These are phyloP conservation scores for Acipenser oxyrinchus DNA, from an alignment of 2,797 vertebrate genomes.

Conservation along the genomic window DNA sequence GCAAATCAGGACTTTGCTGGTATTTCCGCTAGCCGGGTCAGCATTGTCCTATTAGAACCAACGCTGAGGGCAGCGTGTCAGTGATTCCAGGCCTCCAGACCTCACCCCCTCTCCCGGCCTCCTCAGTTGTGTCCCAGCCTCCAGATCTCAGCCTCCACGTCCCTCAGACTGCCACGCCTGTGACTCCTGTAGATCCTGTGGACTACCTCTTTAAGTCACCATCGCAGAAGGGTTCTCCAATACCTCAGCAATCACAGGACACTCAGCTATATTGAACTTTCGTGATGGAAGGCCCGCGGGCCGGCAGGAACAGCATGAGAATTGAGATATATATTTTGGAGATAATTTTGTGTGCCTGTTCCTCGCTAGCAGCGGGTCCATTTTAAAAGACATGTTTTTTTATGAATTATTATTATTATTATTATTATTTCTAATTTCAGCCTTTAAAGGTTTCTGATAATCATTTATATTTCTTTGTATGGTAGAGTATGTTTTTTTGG, in stretches of 20 bases:
- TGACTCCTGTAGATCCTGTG: conserved; percentile 17
- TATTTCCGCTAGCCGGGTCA: too few species aligned
- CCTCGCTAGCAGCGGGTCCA: conserved; percentile 29
- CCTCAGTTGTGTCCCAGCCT: background rate
- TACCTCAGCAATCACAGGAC: conserved; percentile 48
- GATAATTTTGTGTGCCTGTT: conserved; percentile 26
- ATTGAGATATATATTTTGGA: conserved; percentile 41
- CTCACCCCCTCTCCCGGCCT: too few species aligned
- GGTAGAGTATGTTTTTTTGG: conserved; percentile 28
- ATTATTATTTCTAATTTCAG: too few species aligned
- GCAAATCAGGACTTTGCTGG: too few species aligned
- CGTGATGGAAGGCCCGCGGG: conserved; percentile 42
- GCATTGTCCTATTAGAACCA: too few species aligned
- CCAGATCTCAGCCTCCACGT: conserved; percentile 8
- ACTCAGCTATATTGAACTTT: conserved; percentile 45
- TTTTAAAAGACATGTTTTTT: conserved; percentile 19
- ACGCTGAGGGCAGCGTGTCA: too few species aligned
- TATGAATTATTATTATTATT: too few species aligned
- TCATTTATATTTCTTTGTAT: conserved; percentile 25
- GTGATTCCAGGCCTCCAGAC: too few species aligned
- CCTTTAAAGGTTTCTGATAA: conserved; percentile 13
- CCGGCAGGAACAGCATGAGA: conserved; percentile 34
- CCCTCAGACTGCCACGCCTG: background rate
- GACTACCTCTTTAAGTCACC: conserved; percentile 47
- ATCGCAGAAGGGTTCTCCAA: conserved; percentile 33